phyloP scores from a whole-genome alignment of 2,113 vertebrate genomes.

The Orcinus orca region DNA sequence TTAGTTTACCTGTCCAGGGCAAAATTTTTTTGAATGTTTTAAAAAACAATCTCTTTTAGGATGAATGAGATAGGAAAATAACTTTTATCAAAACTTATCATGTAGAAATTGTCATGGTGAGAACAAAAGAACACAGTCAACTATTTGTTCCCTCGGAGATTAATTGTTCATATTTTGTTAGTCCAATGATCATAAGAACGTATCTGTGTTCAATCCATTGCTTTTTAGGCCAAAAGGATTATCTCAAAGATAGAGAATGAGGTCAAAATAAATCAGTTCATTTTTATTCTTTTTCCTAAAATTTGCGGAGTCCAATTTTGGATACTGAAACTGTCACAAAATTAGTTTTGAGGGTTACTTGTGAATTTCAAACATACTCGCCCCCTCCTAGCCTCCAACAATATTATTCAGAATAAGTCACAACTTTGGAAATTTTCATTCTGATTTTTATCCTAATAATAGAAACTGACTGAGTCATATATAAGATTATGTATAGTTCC shows the following conservation, averaged over 20 bases:
- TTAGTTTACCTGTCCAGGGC: not conserved
- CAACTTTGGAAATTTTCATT: not conserved
- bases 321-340: not conserved
- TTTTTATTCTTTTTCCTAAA: constrained; percentile 31
- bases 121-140: not conserved
- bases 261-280: not conserved
- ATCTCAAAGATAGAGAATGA: not conserved
- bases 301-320: not conserved
- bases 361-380: constrained; percentile 7
- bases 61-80: not conserved
- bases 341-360: not conserved
- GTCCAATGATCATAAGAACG: not conserved
- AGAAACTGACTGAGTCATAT: not conserved
- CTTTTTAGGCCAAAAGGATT: not conserved
- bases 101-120: not conserved
- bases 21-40: not conserved
- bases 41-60: not conserved
- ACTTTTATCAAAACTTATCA: not conserved
- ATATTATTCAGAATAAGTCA: not conserved
- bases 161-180: not conserved
- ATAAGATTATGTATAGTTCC: not conserved
- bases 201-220: not conserved
- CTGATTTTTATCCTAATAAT: not conserved
- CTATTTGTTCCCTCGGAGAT: not conserved
- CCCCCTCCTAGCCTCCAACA: not conserved